A percentile compares a stretch with the other conserved stretches of the same genome.
Conservation (phyloP, 2,113 vertebrate genomes). For the Plestiodon gilberti region DNA sequence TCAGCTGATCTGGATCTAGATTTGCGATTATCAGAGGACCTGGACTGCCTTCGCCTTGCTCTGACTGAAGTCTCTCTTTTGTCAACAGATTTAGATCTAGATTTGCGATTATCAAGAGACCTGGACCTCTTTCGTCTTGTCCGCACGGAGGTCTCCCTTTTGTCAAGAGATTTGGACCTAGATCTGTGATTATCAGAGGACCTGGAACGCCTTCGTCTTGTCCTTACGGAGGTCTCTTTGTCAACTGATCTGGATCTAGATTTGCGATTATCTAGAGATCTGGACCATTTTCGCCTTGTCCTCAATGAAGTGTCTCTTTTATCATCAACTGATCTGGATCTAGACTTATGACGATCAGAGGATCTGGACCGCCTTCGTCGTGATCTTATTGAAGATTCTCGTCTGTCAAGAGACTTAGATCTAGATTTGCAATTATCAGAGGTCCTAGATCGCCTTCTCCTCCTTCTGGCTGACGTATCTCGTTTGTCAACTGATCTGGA, state of each 20-base stretch:
- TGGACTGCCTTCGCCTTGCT: conserved; percentile 63
- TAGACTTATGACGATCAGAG: conserved; percentile 69
- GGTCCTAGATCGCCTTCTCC: conserved; percentile 67
- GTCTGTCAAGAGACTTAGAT: conserved; percentile 33
- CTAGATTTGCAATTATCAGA: conserved; percentile 64
- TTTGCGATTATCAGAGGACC: conserved; percentile 72
- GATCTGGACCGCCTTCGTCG: conserved; percentile 69
- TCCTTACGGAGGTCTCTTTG: conserved; percentile 67
- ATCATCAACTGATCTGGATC: conserved; percentile 64
- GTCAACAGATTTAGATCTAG: conserved; percentile 8
- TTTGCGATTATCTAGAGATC: conserved; percentile 78
- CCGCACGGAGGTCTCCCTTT: conserved; percentile 74
- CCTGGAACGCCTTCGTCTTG: conserved; percentile 68
- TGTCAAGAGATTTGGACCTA: conserved; percentile 71
- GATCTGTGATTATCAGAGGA: conserved; percentile 79
- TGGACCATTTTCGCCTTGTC: conserved; percentile 76
- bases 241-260: conserved; percentile 89
- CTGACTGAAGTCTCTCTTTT: conserved; percentile 51
- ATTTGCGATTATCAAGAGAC: conserved; percentile 66
- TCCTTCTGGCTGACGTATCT: conserved; percentile 66
- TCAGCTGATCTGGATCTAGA: conserved; percentile 63
- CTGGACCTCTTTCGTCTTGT: conserved; percentile 77
- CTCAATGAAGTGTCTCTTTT: conserved; percentile 67
- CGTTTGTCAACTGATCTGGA: conserved; percentile 68
- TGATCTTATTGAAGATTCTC: conserved; percentile 61